Evolutionary conservation across 2,888 invertebrate genomes (phyloP).

Genomic region (Sceliomorpha sp.): DNA sequence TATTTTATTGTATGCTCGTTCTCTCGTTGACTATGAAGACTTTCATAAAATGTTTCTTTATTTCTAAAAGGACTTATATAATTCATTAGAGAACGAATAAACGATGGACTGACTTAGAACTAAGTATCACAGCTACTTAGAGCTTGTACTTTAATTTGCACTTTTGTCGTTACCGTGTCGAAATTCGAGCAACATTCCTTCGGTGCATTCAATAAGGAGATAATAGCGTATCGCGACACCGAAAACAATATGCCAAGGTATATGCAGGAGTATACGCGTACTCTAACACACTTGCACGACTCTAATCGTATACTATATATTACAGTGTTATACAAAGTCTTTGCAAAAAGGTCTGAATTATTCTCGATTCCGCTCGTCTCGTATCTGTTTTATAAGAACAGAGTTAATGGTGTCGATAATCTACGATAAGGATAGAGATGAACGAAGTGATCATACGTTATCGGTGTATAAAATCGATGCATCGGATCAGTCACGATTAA

Average conservation of each 20-base stretch:
- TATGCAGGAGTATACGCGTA: slow-evolving; percentile 23
- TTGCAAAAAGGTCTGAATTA: slow-evolving; percentile 68
- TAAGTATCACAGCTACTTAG: too few species aligned
- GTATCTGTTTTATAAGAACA: neutral
- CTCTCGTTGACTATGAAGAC: too few species aligned
- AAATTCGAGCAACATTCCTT: neutral
- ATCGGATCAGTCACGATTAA: slow-evolving; percentile 50
- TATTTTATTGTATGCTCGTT: too few species aligned
- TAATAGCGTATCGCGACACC: slow-evolving; percentile 1
- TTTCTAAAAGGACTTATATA: too few species aligned
- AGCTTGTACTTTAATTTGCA: too few species aligned
- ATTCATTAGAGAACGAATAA: too few species aligned
- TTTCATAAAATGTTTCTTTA: too few species aligned
- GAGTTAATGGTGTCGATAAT: neutral
- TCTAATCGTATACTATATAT: slow-evolving; percentile 54
- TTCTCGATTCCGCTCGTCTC: slow-evolving; percentile 1
- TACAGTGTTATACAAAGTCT: slow-evolving; percentile 75
- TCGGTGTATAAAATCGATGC: slow-evolving; percentile 5
- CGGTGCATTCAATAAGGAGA: neutral
- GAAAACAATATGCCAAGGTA: slow-evolving; percentile 2
- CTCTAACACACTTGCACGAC: slow-evolving; percentile 45
- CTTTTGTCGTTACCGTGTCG: neutral
- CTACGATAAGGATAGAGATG: neutral
- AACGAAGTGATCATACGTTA: neutral
- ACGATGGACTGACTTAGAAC: too few species aligned